A percentile compares a stretch with the other conserved stretches of the same genome.
These are phyloP conservation scores for Plodia interpunctella DNA, from an alignment of 1,140 invertebrate genomes.

Conservation along the genomic window DNA sequence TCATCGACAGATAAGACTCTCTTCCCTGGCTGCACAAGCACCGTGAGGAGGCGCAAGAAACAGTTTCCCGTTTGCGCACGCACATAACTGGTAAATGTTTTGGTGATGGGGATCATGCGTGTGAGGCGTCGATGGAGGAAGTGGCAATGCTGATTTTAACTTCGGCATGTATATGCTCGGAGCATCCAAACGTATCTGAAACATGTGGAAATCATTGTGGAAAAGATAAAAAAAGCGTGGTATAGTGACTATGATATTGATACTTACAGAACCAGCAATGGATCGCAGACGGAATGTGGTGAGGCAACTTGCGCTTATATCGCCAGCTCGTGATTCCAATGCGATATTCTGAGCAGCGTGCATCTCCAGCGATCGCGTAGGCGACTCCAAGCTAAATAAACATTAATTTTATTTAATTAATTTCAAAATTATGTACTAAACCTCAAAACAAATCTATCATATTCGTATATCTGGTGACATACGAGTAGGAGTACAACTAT, in stretches of 20 bases:
- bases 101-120: conserved; percentile 76
- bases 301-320: conserved; percentile 88
- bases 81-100: conserved; percentile 91
- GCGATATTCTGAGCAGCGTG: conserved; percentile 88
- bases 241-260: background rate
- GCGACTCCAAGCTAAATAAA: conserved; percentile 87
- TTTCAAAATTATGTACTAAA: no score
- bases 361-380: conserved; percentile 90
- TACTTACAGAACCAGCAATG: conserved; percentile 85
- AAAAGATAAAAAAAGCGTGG: background rate
- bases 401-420: background rate
- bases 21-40: conserved; percentile 81
- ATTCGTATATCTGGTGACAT: no score
- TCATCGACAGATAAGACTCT: conserved; percentile 76
- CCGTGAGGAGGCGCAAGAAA: conserved; percentile 91
- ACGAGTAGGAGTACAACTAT: no score
- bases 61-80: conserved; percentile 92
- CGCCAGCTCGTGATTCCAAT: conserved; percentile 91
- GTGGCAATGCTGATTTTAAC: conserved; percentile 80
- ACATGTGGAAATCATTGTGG: conserved; percentile 19
- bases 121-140: conserved; percentile 64
- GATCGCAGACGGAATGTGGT: conserved; percentile 90
- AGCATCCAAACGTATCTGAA: conserved; percentile 79
- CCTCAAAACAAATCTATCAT: no score
- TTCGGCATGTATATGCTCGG: conserved; percentile 85